phyloP scores from a whole-genome alignment of 2,888 invertebrate species.

The Megamerina dolium region DNA sequence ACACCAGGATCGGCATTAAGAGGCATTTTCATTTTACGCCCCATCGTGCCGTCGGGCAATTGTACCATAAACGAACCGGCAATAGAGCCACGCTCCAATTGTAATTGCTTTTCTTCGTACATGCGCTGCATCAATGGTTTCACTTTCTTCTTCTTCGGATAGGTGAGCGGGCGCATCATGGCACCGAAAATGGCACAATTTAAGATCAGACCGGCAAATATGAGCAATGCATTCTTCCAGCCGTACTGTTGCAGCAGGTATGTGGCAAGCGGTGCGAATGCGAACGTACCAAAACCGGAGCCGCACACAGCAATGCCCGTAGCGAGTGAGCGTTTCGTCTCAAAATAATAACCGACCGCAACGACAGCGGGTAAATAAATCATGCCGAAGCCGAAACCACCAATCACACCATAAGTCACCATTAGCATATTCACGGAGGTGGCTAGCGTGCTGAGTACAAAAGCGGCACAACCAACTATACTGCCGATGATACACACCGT shows the following conservation, averaged over 20 bases:
- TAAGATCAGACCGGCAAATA: constrained; percentile 86
- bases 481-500: constrained; percentile 90
- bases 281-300: constrained; percentile 91
- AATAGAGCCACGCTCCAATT: constrained; percentile 85
- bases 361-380: constrained; percentile 95
- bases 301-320: constrained; percentile 95
- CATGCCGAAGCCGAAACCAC: constrained; percentile 89
- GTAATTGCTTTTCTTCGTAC: constrained; percentile 87
- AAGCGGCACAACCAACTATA: constrained; percentile 75
- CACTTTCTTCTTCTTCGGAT: constrained; percentile 48
- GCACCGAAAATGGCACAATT: constrained; percentile 84
- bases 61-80: constrained; percentile 82
- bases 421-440: constrained; percentile 83
- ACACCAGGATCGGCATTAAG: constrained; percentile 90
- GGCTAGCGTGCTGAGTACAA: constrained; percentile 82
- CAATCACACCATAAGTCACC: constrained; percentile 86
- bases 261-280: constrained; percentile 86
- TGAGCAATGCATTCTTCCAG: constrained; percentile 87
- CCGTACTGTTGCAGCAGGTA: constrained; percentile 69
- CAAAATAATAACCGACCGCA: constrained; percentile 95
- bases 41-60: constrained; percentile 85
- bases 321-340: constrained; percentile 87
- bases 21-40: constrained; percentile 82
- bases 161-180: constrained; percentile 49
- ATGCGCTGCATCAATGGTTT: constrained; percentile 84